A percentile compares a stretch with the other conserved stretches of the same genome.
Evolutionary conservation across 2,113 vertebrate genomes (phyloP).

Genomic region (Tyto alba): DNA sequence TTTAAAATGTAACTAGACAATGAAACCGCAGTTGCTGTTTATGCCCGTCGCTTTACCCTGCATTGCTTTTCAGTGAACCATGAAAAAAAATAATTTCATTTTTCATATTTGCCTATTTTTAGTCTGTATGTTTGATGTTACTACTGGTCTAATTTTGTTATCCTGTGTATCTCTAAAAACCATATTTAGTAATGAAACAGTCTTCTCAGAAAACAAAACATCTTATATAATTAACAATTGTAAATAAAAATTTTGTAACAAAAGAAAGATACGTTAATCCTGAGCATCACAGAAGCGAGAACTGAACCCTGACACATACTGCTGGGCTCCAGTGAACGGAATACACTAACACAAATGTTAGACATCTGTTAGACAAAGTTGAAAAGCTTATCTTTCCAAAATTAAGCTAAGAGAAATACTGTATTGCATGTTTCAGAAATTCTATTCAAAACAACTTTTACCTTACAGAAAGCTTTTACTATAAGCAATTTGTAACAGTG

Average conservation of each 20-base stretch:
- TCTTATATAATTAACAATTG: not conserved
- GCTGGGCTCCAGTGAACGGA: not conserved
- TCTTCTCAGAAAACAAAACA: not conserved
- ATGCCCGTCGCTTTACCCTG: not conserved
- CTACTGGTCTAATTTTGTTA: not conserved
- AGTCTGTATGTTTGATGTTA: not conserved
- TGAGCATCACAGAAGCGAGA: not conserved
- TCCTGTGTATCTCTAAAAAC: not conserved
- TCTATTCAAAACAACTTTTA: not conserved
- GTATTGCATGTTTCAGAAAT: not conserved
- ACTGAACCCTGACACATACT: not conserved
- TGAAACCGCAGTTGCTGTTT: not conserved
- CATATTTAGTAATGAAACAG: not conserved
- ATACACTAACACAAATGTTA: not conserved
- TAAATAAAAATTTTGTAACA: not conserved
- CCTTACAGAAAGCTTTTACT: not conserved
- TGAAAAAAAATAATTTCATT: not conserved
- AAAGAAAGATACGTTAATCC: not conserved
- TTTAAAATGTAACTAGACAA: not conserved
- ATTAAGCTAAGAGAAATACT: not conserved
- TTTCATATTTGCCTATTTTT: not conserved
- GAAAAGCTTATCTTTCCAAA: not conserved
- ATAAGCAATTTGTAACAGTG: not conserved
- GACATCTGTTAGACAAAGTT: not conserved
- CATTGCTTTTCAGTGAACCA: not conserved